Evolutionary conservation across 2,888 invertebrate genomes (phyloP).

Genomic region (Amaurobius ferox): DNA sequence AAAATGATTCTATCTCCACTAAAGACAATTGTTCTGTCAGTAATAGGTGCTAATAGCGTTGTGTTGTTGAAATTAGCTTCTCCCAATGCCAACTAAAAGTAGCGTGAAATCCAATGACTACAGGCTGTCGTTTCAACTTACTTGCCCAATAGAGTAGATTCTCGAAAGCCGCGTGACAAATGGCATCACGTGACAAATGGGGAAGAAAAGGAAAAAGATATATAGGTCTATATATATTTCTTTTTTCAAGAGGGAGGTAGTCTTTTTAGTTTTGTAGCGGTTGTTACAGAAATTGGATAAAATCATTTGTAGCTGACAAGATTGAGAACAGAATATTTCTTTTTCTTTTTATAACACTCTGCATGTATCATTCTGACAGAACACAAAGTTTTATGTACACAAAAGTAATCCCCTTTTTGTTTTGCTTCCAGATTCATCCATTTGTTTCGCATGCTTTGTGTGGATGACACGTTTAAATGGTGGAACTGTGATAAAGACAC

Average conservation of each 20-base stretch:
- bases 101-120: slow-evolving; percentile 52
- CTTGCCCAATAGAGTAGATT: slow-evolving; percentile 44
- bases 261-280: slow-evolving; percentile 25
- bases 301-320: slow-evolving; percentile 64
- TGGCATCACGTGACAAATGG: slow-evolving; percentile 58
- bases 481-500: too few relatives aligned
- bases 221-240: not conserved
- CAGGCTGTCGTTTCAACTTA: slow-evolving; percentile 53
- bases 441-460: not conserved
- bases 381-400: slow-evolving; percentile 54
- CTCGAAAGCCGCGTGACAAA: slow-evolving; percentile 53
- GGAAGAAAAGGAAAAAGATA: slow-evolving; percentile 49
- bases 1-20: too few relatives aligned
- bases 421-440: slow-evolving; percentile 48
- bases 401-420: slow-evolving; percentile 27
- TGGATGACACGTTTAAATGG: too few relatives aligned
- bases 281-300: slow-evolving; percentile 65
- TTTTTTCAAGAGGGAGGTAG: slow-evolving; percentile 7
- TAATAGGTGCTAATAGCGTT: not conserved
- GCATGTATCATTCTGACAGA: slow-evolving; percentile 60
- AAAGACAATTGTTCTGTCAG: too few relatives aligned
- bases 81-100: slow-evolving; percentile 27
- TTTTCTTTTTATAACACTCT: slow-evolving; percentile 56
- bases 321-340: slow-evolving; percentile 64
- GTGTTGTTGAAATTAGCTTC: not conserved